Evolutionary conservation across 2,888 invertebrate genomes (phyloP), one percentile per base, ranked within the genome.

Genomic region (Ormyrus rosae): DNA sequence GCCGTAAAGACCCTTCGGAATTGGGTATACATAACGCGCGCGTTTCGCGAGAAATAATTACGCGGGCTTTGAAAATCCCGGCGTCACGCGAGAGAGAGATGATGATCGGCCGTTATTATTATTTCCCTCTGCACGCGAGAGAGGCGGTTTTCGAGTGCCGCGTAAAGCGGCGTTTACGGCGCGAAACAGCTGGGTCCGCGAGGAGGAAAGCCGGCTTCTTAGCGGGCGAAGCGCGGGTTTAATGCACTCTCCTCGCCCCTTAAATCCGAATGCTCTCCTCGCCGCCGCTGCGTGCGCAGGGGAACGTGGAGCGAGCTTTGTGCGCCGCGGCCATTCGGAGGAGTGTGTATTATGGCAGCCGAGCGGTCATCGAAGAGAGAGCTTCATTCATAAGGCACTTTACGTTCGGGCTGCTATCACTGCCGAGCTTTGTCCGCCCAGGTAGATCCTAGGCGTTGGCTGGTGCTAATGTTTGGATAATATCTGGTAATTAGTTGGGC

Each of bases 201-300:
- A 63, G 46, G 55, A n/a, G n/a, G 58, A 58, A 13, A 58, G 13
- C 7, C 34, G 34, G 4, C 34, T 10, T 6, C n/a, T 51, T 11
- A 71, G 55, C 6, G 50, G 48, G 8, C 8, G 55, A 61, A 51
- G 51, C 53, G 53, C 34, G 11, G 53, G 55, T 64, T 64, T 72
- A 63, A 63, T 61, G 68, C 53, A 60, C 50, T 60, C 50, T 60
- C 60, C 51, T 45, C 53, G 75, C 61, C 51, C 53, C 64, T 63
- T 77, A 64, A 64, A 70, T 70, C 50, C 64, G 56, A 64, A 70
- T 68, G 50, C 64, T 3, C 7, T 68, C 6, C 19, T 6, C 34
- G 48, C 19, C 50, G 56, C n/a, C 56, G 7, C 19, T 69, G 67
- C 6, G 10, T 46, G 10, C 46, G 56, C 19, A 19, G 19, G 19